Evolutionary conservation across 2,797 vertebrate species (phyloP), one percentile per base, ranked within the genome.

Genomic region (Syngnathus rostellatus): DNA sequence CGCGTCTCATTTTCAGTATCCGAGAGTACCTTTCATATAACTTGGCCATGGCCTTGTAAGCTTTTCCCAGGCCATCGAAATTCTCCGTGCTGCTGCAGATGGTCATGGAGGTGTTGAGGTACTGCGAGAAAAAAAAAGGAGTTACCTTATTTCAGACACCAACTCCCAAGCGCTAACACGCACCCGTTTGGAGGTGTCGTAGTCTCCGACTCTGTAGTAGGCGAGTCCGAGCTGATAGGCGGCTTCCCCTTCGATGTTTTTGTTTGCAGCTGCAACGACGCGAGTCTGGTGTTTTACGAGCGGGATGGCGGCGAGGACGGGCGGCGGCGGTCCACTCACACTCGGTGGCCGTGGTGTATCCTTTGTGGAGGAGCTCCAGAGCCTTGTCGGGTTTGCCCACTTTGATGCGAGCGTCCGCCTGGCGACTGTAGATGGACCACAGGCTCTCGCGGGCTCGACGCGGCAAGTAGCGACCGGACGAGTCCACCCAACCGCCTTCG

Each of bases 221-320:
- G 77, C 65, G 68, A 85, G 76, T 43, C 87, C 89, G 1, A 90
- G 66, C 31, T 14, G 76, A 64, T 84, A 85, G 0, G 72, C 68
- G 0, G 81, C 78, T 6, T 87, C 79, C 6, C 68, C 85, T 65
- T 90, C 70, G 0, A 72, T 46, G 7, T 77, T 88, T 72, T 10
- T 84, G 74, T 94, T 80, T 64, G 72, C 89, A 55, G 82, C 95
- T 98, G 70, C 65, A 77, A 72, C 60, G 43, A 5, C 5, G 54
- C 43, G 5, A 2, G 43, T 2, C 11, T n/a, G 1, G 6, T 51
- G 21, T 62, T 62, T 62, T 46, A 46, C 59, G 5, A 41, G 5
- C 2, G 9, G 50, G 50, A n/a, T 3, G 10, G 17, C 6, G 37
- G 19, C 3, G 12, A 37, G 25, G 2, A 12, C 17, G 46, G 6